Conservation (phyloP, 2,113 vertebrate genomes). For the Copsychus sechellarum region DNA sequence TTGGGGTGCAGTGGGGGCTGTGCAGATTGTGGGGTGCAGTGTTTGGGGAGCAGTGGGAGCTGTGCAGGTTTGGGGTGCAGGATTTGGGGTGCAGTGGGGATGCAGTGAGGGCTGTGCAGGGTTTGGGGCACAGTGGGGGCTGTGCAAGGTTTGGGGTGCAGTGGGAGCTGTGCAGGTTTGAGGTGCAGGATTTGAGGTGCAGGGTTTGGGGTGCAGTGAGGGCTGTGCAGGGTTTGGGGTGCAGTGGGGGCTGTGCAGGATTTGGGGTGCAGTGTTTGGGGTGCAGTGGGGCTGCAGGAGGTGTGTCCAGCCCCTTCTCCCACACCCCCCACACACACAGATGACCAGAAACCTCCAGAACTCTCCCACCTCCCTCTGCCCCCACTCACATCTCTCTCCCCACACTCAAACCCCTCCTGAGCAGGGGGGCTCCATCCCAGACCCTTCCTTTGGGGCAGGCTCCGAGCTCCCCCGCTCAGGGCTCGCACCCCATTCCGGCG, state of each 20-base stretch:
- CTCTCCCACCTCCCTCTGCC: background rate
- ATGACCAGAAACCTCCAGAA: rapidly evolving
- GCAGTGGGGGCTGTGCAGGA: background rate
- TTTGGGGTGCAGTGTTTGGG: background rate
- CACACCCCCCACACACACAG: rapidly evolving
- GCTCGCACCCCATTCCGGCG: too few species aligned
- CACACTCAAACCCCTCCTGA: rapidly evolving
- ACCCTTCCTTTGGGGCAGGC: background rate
- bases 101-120: too few species aligned
- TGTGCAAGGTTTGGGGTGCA: too few species aligned
- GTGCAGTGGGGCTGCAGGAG: background rate
- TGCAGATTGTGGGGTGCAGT: too few species aligned
- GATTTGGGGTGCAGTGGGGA: background rate
- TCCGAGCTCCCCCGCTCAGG: background rate
- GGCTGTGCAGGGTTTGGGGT: background rate
- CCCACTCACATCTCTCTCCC: background rate
- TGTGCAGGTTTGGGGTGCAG: too few species aligned
- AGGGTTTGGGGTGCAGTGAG: background rate
- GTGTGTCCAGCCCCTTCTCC: background rate
- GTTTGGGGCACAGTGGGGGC: too few species aligned
- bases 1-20: background rate
- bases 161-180: too few species aligned
- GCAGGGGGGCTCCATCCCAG: background rate
- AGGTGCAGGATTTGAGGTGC: too few species aligned
- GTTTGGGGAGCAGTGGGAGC: too few species aligned